These are phyloP conservation scores for Cyprinodon diabolis DNA, from an alignment of 2,797 vertebrate species.

Conservation along the genomic window DNA sequence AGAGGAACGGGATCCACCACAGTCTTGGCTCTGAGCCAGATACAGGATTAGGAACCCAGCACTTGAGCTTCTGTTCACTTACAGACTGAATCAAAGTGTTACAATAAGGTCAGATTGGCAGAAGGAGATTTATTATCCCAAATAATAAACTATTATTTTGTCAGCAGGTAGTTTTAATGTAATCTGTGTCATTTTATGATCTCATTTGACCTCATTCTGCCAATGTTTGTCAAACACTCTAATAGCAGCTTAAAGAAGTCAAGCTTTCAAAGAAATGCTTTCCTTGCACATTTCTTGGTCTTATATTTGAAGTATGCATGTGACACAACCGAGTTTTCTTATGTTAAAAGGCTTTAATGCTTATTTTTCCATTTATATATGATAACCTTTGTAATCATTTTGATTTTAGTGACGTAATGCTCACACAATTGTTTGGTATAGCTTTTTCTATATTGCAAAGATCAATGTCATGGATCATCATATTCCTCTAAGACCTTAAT, in stretches of 20 bases:
- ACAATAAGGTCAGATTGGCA: slow-evolving; percentile 14
- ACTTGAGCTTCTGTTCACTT: slow-evolving; percentile 53
- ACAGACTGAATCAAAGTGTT: slow-evolving; percentile 28
- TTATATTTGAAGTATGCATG: slow-evolving; percentile 7
- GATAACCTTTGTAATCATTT: background rate
- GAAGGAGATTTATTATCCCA: slow-evolving; percentile 25
- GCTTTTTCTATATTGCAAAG: background rate
- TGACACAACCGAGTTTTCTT: background rate
- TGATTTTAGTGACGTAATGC: background rate
- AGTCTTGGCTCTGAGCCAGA: slow-evolving; percentile 56
- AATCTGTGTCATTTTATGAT: background rate
- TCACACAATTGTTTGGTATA: background rate
- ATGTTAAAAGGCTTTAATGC: no score
- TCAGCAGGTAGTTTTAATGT: background rate
- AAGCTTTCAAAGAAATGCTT: slow-evolving; percentile 11
- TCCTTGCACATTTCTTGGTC: slow-evolving; percentile 18
- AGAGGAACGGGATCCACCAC: slow-evolving; percentile 61
- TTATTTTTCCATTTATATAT: background rate
- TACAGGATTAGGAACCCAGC: slow-evolving; percentile 57
- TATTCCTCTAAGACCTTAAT: background rate
- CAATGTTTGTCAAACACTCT: slow-evolving; percentile 52
- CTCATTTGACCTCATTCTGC: slow-evolving; percentile 13
- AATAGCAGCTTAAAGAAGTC: slow-evolving; percentile 39
- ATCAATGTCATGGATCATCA: background rate
- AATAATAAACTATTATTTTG: slow-evolving; percentile 2